A percentile compares a stretch with the other conserved stretches of the same genome.
Evolutionary conservation across 2,888 invertebrate species (phyloP).

Genomic region (Drosophila planitibia): DNA sequence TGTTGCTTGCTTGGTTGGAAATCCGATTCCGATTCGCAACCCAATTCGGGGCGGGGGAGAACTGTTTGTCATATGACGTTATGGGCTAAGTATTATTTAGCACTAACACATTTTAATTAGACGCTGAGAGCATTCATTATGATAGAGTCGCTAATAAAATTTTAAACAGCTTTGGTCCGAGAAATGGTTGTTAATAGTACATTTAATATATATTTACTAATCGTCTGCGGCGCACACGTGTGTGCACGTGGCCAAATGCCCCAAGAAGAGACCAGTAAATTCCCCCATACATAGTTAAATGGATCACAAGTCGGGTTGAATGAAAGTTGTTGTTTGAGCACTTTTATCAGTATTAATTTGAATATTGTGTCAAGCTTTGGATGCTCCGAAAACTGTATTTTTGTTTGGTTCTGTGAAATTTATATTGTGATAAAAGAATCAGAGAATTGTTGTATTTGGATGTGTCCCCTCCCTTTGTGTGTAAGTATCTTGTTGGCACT

Average conservation of each 20-base stretch:
- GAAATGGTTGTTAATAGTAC: slow-evolving; percentile 30
- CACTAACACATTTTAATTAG: slow-evolving; percentile 53
- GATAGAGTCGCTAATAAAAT: slow-evolving; percentile 57
- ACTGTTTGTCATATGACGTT: slow-evolving; percentile 73
- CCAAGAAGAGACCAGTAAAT: slow-evolving; percentile 11
- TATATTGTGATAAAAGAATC: not conserved
- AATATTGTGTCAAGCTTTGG: slow-evolving; percentile 20
- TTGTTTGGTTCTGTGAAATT: not conserved
- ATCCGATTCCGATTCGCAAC: slow-evolving; percentile 37
- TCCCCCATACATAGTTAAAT: not conserved
- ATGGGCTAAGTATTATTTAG: slow-evolving; percentile 49
- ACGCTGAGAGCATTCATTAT: slow-evolving; percentile 62
- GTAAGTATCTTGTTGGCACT: not conserved
- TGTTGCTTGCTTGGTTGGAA: slow-evolving; percentile 34
- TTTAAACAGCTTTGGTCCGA: slow-evolving; percentile 54
- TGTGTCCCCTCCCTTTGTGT: not conserved
- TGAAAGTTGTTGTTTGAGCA: not conserved
- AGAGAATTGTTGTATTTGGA: not conserved
- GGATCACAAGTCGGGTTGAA: slow-evolving; percentile 11
- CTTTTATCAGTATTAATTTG: slow-evolving; percentile 4
- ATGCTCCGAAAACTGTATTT: not conserved
- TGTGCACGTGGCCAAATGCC: slow-evolving; percentile 14
- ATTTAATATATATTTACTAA: slow-evolving; percentile 30
- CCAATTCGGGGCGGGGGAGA: slow-evolving; percentile 3
- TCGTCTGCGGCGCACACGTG: slow-evolving; percentile 1